Conservation (phyloP, 2,888 invertebrate species). For the Timandra comae region DNA sequence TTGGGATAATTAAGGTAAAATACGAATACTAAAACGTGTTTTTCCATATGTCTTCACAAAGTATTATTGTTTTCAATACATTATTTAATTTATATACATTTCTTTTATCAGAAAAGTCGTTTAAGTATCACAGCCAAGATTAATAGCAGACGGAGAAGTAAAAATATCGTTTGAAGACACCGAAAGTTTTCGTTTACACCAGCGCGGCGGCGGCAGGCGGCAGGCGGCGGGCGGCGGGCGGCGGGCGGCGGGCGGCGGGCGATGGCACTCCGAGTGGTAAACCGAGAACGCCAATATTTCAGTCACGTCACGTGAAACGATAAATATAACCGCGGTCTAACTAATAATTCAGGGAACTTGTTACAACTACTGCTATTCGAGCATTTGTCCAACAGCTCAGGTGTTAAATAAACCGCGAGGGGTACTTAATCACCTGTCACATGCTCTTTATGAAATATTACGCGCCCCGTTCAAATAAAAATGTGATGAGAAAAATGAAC, state of each 20-base stretch:
- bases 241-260: too few relatives aligned
- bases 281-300: slow-evolving; percentile 30
- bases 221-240: too few relatives aligned
- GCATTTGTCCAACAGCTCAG: slow-evolving; percentile 24
- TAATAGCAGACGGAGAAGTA: neutral
- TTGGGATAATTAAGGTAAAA: too few relatives aligned
- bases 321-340: slow-evolving; percentile 36
- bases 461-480: neutral
- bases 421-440: slow-evolving; percentile 8
- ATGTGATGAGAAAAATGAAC: too few relatives aligned
- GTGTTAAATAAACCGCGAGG: slow-evolving; percentile 19
- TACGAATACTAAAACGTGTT: too few relatives aligned
- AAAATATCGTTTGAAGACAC: slow-evolving; percentile 7
- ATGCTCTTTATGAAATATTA: neutral
- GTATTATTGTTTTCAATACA: too few relatives aligned
- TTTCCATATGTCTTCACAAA: too few relatives aligned
- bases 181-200: slow-evolving; percentile 15
- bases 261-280: slow-evolving; percentile 7
- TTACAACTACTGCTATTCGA: slow-evolving; percentile 31
- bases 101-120: too few relatives aligned
- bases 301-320: slow-evolving; percentile 37
- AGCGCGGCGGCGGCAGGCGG: slow-evolving; percentile 2
- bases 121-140: too few relatives aligned
- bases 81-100: too few relatives aligned
- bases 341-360: slow-evolving; percentile 40